Evolutionary conservation across 2,888 invertebrate species (phyloP).

Genomic region (Deilephila elpenor): DNA sequence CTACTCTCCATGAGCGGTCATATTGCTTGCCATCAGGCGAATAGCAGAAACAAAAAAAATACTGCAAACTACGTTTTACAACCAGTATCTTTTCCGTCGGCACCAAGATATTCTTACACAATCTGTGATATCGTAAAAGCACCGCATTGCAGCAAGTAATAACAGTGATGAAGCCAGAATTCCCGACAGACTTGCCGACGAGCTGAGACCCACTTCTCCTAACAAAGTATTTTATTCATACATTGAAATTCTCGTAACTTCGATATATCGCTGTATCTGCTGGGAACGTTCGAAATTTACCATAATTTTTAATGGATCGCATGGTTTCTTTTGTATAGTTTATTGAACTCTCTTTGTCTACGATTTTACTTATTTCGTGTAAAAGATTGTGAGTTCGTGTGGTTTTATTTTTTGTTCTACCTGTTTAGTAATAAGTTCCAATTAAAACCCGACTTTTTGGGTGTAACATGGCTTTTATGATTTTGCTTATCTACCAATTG

Average conservation of each 20-base stretch:
- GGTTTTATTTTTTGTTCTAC: too few relatives aligned
- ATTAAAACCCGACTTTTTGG: too few relatives aligned
- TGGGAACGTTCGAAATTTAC: neutral
- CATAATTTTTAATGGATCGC: neutral
- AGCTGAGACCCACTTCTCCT: neutral
- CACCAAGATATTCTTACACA: neutral
- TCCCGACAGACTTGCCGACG: neutral
- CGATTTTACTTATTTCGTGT: too few relatives aligned
- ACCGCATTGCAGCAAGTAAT: slow-evolving; percentile 19
- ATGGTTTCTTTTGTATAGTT: neutral
- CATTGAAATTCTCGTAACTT: slow-evolving; percentile 16
- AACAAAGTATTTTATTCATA: slow-evolving; percentile 23
- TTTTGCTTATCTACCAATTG: too few relatives aligned
- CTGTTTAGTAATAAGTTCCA: too few relatives aligned
- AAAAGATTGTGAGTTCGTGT: too few relatives aligned
- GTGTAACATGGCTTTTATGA: too few relatives aligned
- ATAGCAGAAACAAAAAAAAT: too few relatives aligned
- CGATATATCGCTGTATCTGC: neutral
- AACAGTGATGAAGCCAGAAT: slow-evolving; percentile 1
- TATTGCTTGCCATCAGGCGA: too few relatives aligned
- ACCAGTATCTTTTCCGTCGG: neutral
- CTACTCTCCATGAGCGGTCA: too few relatives aligned
- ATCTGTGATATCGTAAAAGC: neutral
- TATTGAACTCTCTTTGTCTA: too few relatives aligned
- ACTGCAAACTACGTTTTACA: too few relatives aligned